Evolutionary conservation across 2,113 vertebrate species (phyloP), one percentile per base, ranked within the genome.

Genomic region (Periophthalmus modestus): DNA sequence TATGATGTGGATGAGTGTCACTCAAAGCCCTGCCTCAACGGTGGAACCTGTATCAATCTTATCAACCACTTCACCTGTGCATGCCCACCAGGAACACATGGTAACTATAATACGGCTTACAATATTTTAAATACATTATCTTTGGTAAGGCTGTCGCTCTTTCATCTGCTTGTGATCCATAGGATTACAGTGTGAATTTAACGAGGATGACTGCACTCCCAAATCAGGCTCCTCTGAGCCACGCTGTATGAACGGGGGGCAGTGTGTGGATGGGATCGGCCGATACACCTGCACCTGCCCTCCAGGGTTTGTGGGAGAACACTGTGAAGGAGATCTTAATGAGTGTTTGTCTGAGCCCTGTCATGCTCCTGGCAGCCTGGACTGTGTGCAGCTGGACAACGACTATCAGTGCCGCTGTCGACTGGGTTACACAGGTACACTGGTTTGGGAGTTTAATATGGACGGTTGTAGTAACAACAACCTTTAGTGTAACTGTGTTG

Each of bases 281-380:
- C 94, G 95, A 36, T 98, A 96, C 82, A 93, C 91, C 3, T 98
- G 97, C 55, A 75, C 83, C 52, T 98, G 97, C 39, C 92, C 92
- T 7, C 92, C 94, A 0, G 97, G 97, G 67, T 98, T 96, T 18
- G 94, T 94, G 0, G 97, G 97, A 0, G 94, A 96, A 69, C 93
- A 95, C 63, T 98, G 97, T 0, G 96, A 98, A 78, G 97, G 97
- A 0, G 96, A 98, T 82, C 93, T 98, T 74, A 98, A 98, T 0
- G 97, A 98, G 80, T 98, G 97, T 77, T 92, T 93, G 2, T 95
- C 97, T n/a, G 92, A 55, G 52, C 97, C 97, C 3, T 98, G 97
- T 86, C 92, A 92, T 73, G 28, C 91, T 0, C 85, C 91, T 1
- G 97, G 97, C 24, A 97, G 94, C 78, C 92, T 97, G 28, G 97